These are phyloP conservation scores for Pterostichus madidus DNA, from an alignment of 2,888 invertebrate species.

Conservation along the genomic window DNA sequence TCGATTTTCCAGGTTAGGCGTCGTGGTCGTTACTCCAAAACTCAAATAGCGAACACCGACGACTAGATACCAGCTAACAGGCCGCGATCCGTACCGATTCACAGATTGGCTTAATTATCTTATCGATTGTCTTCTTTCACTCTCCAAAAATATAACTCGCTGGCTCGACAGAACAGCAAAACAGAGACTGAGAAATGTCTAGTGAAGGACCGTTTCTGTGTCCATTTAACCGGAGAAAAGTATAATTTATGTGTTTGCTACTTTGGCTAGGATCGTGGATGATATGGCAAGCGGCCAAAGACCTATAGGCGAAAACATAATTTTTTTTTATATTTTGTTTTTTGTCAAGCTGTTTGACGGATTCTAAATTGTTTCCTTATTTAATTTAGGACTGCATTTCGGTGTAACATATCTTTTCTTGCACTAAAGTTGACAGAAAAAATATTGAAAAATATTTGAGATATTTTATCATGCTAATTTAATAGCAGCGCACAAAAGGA, in stretches of 20 bases:
- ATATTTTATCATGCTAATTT: too few species aligned
- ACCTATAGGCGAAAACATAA: constrained; percentile 38
- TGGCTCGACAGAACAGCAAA: not conserved
- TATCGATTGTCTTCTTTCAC: constrained; percentile 46
- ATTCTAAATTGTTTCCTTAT: constrained; percentile 11
- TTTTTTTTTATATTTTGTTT: constrained; percentile 40
- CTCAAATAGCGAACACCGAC: not conserved
- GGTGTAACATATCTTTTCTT: too few species aligned
- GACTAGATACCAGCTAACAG: constrained; percentile 21
- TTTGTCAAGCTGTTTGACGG: constrained; percentile 10
- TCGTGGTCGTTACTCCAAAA: not conserved
- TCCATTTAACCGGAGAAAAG: constrained; percentile 50
- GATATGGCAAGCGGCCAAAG: constrained; percentile 61
- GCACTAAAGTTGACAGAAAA: too few species aligned
- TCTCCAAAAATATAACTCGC: not conserved
- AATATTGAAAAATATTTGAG: too few species aligned
- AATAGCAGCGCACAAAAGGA: too few species aligned
- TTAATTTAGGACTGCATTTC: constrained; percentile 12
- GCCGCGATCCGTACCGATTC: constrained; percentile 35
- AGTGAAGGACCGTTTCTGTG: not conserved
- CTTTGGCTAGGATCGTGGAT: constrained; percentile 20
- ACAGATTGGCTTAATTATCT: constrained; percentile 47
- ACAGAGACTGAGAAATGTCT: not conserved
- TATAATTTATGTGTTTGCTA: constrained; percentile 62
- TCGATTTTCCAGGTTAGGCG: constrained; percentile 29